These are phyloP conservation scores for Ceratina japonica DNA, from an alignment of 1,140 invertebrate genomes.

Conservation along the genomic window DNA sequence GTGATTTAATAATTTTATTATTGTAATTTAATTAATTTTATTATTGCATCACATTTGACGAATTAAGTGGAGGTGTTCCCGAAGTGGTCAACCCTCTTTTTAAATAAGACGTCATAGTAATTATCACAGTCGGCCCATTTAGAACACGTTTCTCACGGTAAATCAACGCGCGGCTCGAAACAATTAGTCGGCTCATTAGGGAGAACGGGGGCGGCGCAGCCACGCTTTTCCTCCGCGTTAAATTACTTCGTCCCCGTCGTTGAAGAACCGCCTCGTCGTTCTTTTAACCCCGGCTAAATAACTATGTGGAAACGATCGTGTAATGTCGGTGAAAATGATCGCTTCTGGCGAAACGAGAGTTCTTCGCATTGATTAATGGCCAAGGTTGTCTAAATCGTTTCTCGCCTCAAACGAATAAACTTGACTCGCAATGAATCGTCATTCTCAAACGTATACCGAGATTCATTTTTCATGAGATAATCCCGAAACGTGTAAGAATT, in stretches of 20 bases:
- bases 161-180: conserved; percentile 56
- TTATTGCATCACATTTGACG: too few species aligned
- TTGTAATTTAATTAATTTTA: too few species aligned
- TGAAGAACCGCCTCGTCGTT: conserved; percentile 5
- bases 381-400: conserved; percentile 32
- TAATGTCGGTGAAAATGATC: conserved; percentile 22
- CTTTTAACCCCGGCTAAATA: too few species aligned
- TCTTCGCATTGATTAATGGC: conserved; percentile 37
- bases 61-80: too few species aligned
- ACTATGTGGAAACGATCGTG: too few species aligned
- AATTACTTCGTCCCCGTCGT: conserved; percentile 35
- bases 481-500: conserved; percentile 9
- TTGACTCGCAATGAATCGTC: not conserved
- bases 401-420: not conserved
- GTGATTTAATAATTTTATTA: too few species aligned
- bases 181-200: conserved; percentile 60
- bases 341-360: not conserved
- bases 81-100: not conserved
- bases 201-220: conserved; percentile 22
- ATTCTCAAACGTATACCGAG: conserved; percentile 14
- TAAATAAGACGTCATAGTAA: conserved; percentile 2
- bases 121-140: conserved; percentile 12
- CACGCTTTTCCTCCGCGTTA: conserved; percentile 28
- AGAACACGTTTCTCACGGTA: conserved; percentile 44
- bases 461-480: conserved; percentile 33